Evolutionary conservation across 1,140 invertebrate genomes (phyloP).

Genomic region (Cotesia typhae): DNA sequence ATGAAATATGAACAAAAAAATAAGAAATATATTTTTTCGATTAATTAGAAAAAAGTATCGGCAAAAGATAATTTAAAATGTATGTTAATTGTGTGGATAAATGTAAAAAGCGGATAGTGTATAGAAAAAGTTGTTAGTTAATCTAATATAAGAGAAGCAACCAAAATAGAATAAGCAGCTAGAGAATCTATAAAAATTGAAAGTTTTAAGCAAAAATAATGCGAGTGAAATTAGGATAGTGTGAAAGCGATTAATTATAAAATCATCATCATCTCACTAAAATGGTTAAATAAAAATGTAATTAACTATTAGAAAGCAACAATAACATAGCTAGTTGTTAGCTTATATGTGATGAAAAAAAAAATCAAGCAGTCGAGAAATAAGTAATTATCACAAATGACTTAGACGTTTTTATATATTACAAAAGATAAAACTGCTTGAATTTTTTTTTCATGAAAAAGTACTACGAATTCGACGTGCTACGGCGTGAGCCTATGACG

Average conservation of each 20-base stretch:
- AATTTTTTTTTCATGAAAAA: constrained; percentile 10
- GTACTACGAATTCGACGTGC: constrained; percentile 52
- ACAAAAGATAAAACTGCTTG: background rate
- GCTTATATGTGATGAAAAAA: constrained; percentile 2
- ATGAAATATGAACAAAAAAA: no score
- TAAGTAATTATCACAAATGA: background rate
- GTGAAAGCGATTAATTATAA: constrained; percentile 26
- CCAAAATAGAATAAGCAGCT: background rate
- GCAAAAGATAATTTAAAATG: background rate
- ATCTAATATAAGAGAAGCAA: background rate
- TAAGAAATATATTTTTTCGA: background rate
- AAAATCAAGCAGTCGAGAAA: constrained; percentile 23
- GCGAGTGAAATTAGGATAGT: constrained; percentile 28
- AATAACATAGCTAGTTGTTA: constrained; percentile 18
- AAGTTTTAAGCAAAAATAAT: constrained; percentile 20
- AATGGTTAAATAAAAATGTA: background rate
- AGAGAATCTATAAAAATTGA: constrained; percentile 18
- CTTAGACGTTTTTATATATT: background rate
- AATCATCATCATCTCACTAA: background rate
- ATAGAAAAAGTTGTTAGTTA: background rate
- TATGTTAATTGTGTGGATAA: background rate
- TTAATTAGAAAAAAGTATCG: background rate
- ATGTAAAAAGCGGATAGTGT: background rate
- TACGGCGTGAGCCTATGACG: constrained; percentile 64
- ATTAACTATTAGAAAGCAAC: constrained; percentile 34